Conservation (phyloP, 2,113 vertebrate genomes). For the Crotalus helleri region DNA sequence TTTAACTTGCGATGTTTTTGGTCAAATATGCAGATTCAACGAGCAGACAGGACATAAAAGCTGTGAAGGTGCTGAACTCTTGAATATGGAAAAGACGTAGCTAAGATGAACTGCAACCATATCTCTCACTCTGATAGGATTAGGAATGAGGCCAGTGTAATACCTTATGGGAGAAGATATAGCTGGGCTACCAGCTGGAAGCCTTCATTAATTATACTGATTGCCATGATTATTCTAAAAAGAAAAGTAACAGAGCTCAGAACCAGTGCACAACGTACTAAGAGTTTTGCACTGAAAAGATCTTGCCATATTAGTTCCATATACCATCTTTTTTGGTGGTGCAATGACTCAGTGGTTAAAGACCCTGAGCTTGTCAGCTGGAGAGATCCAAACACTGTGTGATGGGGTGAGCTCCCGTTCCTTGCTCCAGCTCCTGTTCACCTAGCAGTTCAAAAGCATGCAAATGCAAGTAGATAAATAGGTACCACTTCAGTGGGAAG, state of each 20-base stretch:
- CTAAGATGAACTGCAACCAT: not conserved
- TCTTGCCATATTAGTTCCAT: not conserved
- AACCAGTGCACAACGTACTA: not conserved
- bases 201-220: not conserved
- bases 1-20: not conserved
- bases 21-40: slow-evolving; percentile 16
- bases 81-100: not conserved
- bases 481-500: too few relatives aligned
- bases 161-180: not conserved
- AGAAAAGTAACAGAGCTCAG: not conserved
- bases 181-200: not conserved
- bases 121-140: not conserved
- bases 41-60: not conserved
- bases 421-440: not conserved
- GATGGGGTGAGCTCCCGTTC: not conserved
- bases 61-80: not conserved
- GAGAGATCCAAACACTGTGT: not conserved
- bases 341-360: not conserved
- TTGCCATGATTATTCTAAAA: not conserved
- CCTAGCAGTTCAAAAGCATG: too few relatives aligned
- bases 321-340: not conserved
- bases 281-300: not conserved
- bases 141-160: not conserved
- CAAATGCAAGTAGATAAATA: too few relatives aligned
- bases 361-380: not conserved